These are phyloP conservation scores for Cryptotis parvus DNA, from an alignment of 2,113 vertebrate species.

Conservation along the genomic window DNA sequence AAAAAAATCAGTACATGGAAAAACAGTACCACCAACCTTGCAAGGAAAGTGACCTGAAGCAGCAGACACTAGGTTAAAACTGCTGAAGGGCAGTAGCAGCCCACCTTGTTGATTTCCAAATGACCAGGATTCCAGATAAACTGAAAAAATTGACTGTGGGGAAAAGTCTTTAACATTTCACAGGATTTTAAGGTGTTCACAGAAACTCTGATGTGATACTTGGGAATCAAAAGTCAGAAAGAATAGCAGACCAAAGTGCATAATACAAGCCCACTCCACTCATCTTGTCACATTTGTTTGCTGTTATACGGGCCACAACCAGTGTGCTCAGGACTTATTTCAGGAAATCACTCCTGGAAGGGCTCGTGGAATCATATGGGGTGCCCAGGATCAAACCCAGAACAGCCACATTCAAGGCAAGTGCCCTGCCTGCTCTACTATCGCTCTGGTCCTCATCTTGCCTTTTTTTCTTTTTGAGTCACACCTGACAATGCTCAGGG, in stretches of 20 bases:
- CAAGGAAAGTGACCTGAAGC: constrained; percentile 91
- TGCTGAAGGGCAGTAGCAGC: constrained; percentile 90
- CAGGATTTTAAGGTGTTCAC: constrained; percentile 69
- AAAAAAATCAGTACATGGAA: constrained; percentile 92
- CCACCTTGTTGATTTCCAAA: constrained; percentile 91
- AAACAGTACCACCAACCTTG: constrained; percentile 98
- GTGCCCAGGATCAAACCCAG: too few species aligned
- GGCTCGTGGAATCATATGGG: too few species aligned
- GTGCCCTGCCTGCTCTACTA: too few species aligned
- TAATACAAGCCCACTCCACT: background rate
- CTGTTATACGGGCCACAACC: too few species aligned
- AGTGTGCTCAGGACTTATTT: too few species aligned
- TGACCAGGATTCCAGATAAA: constrained; percentile 92
- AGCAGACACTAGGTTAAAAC: constrained; percentile 90
- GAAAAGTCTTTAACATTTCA: constrained; percentile 88
- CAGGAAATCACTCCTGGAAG: too few species aligned
- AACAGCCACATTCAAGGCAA: too few species aligned
- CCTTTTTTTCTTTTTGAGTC: too few species aligned
- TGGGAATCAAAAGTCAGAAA: constrained; percentile 54
- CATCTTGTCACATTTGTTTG: background rate
- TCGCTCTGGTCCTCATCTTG: background rate
- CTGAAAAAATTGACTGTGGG: constrained; percentile 90
- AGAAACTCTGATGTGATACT: constrained; percentile 76
- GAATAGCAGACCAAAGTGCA: background rate
- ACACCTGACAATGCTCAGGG: too few species aligned